These are phyloP conservation scores for Camelus dromedarius DNA, from an alignment of 2,113 vertebrate genomes.

Conservation along the genomic window DNA sequence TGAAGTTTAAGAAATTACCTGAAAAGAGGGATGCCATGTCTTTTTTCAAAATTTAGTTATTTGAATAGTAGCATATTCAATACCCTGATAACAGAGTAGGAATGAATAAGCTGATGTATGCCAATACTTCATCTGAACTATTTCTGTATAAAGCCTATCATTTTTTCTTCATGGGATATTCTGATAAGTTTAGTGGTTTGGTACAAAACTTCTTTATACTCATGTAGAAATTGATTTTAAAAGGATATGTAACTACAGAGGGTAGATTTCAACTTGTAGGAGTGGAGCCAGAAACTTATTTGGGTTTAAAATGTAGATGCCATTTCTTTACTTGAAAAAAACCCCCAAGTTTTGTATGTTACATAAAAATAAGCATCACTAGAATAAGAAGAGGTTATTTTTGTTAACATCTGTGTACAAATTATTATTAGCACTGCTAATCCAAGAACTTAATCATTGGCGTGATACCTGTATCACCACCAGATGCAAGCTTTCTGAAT, in stretches of 20 bases:
- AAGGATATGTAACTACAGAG: conserved; percentile 4
- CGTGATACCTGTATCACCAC: conserved; percentile 78
- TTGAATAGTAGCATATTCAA: conserved; percentile 20
- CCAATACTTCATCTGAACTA: conserved; percentile 1
- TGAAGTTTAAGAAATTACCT: conserved; percentile 26
- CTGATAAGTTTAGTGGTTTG: conserved; percentile 34
- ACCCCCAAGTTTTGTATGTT: conserved; percentile 57
- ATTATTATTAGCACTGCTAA: conserved; percentile 83
- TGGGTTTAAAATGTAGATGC: conserved; percentile 70
- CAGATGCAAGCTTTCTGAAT: conserved; percentile 77
- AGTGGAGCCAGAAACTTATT: conserved; percentile 69
- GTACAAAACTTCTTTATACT: background rate
- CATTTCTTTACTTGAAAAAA: conserved; percentile 73
- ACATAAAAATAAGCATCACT: conserved; percentile 76
- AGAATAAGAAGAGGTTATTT: conserved; percentile 73
- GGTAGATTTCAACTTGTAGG: conserved; percentile 59
- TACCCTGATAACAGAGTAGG: background rate
- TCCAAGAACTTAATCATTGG: conserved; percentile 75
- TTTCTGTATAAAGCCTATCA: background rate
- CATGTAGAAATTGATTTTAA: conserved; percentile 35
- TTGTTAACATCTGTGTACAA: conserved; percentile 82
- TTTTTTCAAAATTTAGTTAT: conserved; percentile 33
- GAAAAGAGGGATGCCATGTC: background rate
- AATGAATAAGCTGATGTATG: background rate
- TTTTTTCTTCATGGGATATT: background rate